Evolutionary conservation across 2,797 vertebrate species (phyloP).

Genomic region (Etheostoma perlongum): DNA sequence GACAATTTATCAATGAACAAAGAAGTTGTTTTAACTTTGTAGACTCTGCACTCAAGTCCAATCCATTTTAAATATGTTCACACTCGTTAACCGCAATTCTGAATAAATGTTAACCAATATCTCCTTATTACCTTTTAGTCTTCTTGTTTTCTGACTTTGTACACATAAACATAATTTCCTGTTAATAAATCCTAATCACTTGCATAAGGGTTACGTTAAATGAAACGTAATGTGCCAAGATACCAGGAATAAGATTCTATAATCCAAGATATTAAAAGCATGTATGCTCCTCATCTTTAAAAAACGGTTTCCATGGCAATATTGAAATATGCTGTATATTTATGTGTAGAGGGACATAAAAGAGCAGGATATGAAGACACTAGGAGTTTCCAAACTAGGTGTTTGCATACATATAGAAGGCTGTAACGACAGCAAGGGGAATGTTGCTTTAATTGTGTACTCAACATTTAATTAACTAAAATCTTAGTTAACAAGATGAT

Average conservation of each 20-base stretch:
- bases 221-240: conserved; percentile 33
- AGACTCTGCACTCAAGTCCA: conserved; percentile 11
- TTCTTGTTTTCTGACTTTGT: conserved; percentile 12
- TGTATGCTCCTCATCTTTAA: conserved; percentile 15
- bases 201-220: conserved; percentile 32
- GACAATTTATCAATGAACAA: too few relatives aligned
- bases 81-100: background rate
- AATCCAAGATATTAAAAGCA: conserved; percentile 42
- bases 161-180: conserved; percentile 6
- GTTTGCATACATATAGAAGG: background rate
- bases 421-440: background rate
- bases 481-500: conserved; percentile 9
- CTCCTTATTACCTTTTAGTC: background rate
- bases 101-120: conserved; percentile 5
- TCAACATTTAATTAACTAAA: background rate
- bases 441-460: background rate
- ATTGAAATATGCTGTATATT: conserved; percentile 6
- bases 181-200: conserved; percentile 1
- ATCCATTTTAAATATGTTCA: background rate
- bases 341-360: background rate
- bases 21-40: too few relatives aligned
- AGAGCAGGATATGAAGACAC: background rate
- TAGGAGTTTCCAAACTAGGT: background rate
- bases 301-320: conserved; percentile 29
- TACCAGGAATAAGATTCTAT: conserved; percentile 33